Evolutionary conservation across 2,888 invertebrate genomes (phyloP).

Genomic region (Dinocampus coccinellae): DNA sequence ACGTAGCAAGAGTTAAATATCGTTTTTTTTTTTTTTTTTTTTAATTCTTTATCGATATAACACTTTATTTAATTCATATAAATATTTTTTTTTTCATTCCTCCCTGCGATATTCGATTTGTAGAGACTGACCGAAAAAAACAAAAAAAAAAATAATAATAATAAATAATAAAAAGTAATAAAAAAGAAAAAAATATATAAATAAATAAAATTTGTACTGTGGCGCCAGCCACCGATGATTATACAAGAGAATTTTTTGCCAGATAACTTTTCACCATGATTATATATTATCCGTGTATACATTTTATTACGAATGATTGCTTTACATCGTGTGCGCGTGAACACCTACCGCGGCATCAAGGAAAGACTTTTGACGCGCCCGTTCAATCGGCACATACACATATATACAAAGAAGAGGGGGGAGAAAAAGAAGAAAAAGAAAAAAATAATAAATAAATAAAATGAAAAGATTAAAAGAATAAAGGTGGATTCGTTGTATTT

Average conservation of each 20-base stretch:
- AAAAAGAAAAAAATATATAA: too few relatives aligned
- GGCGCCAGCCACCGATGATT: conserved; percentile 55
- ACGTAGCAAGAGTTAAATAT: too few relatives aligned
- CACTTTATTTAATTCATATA: too few relatives aligned
- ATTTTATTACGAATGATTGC: conserved; percentile 51
- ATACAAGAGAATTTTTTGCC: conserved; percentile 46
- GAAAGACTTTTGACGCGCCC: not conserved
- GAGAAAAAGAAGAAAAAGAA: too few relatives aligned
- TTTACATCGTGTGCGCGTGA: conserved; percentile 37
- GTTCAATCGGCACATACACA: not conserved
- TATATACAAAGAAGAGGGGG: too few relatives aligned
- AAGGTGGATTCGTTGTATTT: not conserved
- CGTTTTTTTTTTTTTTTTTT: too few relatives aligned
- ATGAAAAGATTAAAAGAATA: not conserved
- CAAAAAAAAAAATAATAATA: too few relatives aligned
- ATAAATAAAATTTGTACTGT: too few relatives aligned
- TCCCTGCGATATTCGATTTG: too few relatives aligned
- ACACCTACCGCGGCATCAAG: conserved; percentile 27
- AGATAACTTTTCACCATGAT: conserved; percentile 45
- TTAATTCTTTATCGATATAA: not conserved
- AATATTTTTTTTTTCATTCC: too few relatives aligned
- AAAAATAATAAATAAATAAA: not conserved
- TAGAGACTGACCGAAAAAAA: conserved; percentile 12
- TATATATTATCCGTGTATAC: conserved; percentile 51
- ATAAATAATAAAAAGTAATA: too few relatives aligned